phyloP scores from a whole-genome alignment of 2,888 invertebrate species.

The Pyrrhia umbra region DNA sequence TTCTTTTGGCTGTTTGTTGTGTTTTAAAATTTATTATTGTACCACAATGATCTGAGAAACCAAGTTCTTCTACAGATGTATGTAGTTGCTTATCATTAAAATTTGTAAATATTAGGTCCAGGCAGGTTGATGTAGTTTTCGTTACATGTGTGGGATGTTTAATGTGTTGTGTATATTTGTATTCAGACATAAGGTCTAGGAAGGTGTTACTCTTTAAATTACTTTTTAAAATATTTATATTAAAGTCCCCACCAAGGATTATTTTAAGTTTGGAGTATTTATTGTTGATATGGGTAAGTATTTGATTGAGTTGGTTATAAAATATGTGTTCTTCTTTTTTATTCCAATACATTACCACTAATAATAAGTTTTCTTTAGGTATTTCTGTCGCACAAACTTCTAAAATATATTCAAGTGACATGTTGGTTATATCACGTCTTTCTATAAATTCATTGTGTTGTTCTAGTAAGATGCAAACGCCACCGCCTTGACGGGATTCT shows the following conservation, averaged over 20 bases:
- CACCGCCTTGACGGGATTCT: not conserved
- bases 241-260: constrained; percentile 9
- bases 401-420: not conserved
- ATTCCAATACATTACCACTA: constrained; percentile 17
- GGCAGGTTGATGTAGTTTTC: constrained; percentile 1
- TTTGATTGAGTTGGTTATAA: constrained; percentile 2
- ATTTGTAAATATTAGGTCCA: constrained; percentile 19
- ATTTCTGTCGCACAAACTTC: not conserved
- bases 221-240: constrained; percentile 7
- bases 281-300: not conserved
- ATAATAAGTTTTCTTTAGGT: not conserved
- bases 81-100: constrained; percentile 2
- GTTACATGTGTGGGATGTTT: not conserved
- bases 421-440: not conserved
- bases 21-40: too few relatives aligned
- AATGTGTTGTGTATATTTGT: constrained; percentile 4
- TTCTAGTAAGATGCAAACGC: not conserved
- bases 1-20: too few relatives aligned
- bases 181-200: constrained; percentile 8
- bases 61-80: constrained; percentile 6
- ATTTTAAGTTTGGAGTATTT: constrained; percentile 9
- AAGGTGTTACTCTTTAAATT: not conserved
- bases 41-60: constrained; percentile 9
- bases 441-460: not conserved
- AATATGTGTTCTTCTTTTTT: constrained; percentile 5